Conservation (phyloP, 2,888 invertebrate genomes). For the Taenaris catops region DNA sequence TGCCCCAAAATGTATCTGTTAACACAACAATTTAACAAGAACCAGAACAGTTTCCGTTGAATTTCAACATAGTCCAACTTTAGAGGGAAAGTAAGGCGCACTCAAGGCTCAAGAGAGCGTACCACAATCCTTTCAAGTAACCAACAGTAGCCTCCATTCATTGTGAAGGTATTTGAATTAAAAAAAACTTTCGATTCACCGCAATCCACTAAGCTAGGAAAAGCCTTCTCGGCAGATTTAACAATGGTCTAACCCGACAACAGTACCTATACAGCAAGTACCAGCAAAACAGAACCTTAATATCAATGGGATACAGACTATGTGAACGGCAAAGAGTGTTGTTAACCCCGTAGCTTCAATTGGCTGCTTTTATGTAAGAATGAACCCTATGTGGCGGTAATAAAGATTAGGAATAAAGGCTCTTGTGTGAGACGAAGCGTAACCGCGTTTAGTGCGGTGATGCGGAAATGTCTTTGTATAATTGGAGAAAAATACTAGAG, state of each 20-base stretch:
- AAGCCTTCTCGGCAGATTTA: constrained; percentile 25
- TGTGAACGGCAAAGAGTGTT: constrained; percentile 8
- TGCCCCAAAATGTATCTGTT: no score
- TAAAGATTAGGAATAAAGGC: constrained; percentile 14
- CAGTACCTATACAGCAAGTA: neutral
- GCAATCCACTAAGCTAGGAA: constrained; percentile 23
- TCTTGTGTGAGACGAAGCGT: constrained; percentile 12
- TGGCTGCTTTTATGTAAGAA: constrained; percentile 12
- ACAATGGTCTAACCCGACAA: constrained; percentile 21
- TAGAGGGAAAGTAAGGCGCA: neutral
- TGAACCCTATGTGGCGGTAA: constrained; percentile 14
- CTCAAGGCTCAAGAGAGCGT: constrained; percentile 14
- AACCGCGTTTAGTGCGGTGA: constrained; percentile 21
- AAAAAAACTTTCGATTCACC: constrained; percentile 21
- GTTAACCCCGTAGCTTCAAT: constrained; percentile 20
- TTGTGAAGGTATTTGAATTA: constrained; percentile 19
- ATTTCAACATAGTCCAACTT: no score
- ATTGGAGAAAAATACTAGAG: constrained; percentile 25
- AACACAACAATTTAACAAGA: no score
- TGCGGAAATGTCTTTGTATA: constrained; percentile 26
- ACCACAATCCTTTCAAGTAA: constrained; percentile 14
- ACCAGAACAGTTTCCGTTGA: no score
- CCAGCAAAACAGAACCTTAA: constrained; percentile 7
- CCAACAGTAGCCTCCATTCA: constrained; percentile 11
- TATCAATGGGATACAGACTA: neutral